Percentiles rank a stretch among this genome's conserved stretches.
Conservation (phyloP, 2,113 vertebrate genomes). For the Sceloporus tristichus region DNA sequence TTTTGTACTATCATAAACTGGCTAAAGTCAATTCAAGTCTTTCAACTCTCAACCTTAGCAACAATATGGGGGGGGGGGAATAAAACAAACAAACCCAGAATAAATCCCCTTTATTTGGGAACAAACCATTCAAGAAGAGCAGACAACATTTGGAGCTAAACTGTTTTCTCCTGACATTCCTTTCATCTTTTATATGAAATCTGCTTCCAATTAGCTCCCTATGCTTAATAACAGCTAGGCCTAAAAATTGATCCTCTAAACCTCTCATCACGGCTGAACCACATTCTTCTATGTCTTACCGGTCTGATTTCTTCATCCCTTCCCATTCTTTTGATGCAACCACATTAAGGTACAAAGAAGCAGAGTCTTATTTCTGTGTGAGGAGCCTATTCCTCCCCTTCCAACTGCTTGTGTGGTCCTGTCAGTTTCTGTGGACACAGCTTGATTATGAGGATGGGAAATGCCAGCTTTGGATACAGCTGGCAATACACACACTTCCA, state of each 20-base stretch:
- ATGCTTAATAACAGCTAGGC: background rate
- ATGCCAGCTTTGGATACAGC: slow-evolving; percentile 31
- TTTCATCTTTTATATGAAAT: slow-evolving; percentile 30
- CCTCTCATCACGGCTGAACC: background rate
- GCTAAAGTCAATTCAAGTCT: background rate
- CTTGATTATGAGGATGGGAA: slow-evolving; percentile 39
- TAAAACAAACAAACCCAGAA: background rate
- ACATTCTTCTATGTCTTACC: background rate
- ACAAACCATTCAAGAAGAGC: background rate
- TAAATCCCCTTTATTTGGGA: background rate
- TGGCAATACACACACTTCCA: slow-evolving; percentile 27
- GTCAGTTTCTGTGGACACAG: slow-evolving; percentile 27
- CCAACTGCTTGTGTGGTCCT: slow-evolving; percentile 5
- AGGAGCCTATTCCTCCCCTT: background rate
- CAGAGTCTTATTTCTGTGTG: slow-evolving; percentile 7
- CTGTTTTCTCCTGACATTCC: slow-evolving; percentile 14
- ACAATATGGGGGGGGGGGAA: background rate
- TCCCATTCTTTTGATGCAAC: slow-evolving; percentile 30
- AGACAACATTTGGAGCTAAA: slow-evolving; percentile 24
- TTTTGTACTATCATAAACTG: background rate
- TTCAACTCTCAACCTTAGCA: slow-evolving; percentile 3
- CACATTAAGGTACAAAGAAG: slow-evolving; percentile 38
- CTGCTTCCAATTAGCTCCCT: slow-evolving; percentile 31
- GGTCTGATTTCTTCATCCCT: background rate
- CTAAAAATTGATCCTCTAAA: slow-evolving; percentile 22